phyloP scores from a whole-genome alignment of 2,113 vertebrate genomes.

The Mixornis gularis region DNA sequence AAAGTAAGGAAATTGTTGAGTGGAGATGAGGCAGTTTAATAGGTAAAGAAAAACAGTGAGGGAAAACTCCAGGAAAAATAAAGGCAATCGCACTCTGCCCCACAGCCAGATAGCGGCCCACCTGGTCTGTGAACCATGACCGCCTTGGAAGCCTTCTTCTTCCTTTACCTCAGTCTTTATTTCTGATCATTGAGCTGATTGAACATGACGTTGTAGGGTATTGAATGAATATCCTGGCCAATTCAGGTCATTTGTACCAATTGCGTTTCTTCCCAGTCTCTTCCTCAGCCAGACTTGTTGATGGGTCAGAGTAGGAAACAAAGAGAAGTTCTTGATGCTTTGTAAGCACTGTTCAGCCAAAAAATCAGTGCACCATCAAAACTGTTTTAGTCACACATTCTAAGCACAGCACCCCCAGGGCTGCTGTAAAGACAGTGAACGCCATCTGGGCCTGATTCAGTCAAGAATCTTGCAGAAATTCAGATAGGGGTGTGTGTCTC shows the following conservation, averaged over 20 bases:
- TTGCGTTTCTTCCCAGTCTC: not conserved
- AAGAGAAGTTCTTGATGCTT: not conserved
- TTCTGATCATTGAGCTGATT: not conserved
- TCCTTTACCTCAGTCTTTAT: not conserved
- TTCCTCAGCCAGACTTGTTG: not conserved
- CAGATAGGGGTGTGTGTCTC: rapidly evolving
- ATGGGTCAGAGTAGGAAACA: not conserved
- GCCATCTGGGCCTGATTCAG: not conserved
- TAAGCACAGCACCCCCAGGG: not conserved
- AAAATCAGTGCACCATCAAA: rapidly evolving
- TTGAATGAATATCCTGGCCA: not conserved
- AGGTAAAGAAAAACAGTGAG: not conserved
- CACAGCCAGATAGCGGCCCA: rapidly evolving
- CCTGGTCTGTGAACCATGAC: not conserved
- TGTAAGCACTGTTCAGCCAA: not conserved
- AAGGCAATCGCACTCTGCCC: not conserved
- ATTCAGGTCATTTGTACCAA: not conserved
- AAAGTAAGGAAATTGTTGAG: not conserved
- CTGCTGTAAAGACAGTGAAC: not conserved
- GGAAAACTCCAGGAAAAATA: not conserved
- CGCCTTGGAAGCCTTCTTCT: not conserved
- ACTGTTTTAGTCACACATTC: not conserved
- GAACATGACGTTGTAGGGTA: no score
- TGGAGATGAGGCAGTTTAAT: not conserved
- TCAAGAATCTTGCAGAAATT: not conserved